A percentile compares a stretch with the other conserved stretches of the same genome.
phyloP scores from a whole-genome alignment of 2,113 vertebrate genomes.

The Paedocypris sp. region DNA sequence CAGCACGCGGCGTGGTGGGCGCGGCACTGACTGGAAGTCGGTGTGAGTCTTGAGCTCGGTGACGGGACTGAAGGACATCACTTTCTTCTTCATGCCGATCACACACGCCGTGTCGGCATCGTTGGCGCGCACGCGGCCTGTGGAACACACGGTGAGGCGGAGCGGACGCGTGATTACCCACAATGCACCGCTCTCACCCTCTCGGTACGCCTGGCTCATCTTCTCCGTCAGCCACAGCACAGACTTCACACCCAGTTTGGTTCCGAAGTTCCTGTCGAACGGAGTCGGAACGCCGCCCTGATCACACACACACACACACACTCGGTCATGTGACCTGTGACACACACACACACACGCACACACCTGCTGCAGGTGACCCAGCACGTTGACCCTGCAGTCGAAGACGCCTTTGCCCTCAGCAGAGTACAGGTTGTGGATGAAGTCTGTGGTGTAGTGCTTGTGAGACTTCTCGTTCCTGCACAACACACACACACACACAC shows the following conservation, averaged over 20 bases:
- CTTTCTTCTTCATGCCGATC: constrained; percentile 79
- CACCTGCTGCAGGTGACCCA: constrained; percentile 89
- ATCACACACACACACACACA: neutral
- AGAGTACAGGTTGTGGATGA: constrained; percentile 86
- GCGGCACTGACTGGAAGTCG: constrained; percentile 80
- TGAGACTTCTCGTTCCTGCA: constrained; percentile 86
- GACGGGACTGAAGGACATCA: constrained; percentile 78
- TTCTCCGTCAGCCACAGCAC: constrained; percentile 79
- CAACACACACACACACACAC: no score
- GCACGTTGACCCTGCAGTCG: constrained; percentile 83
- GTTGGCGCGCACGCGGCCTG: constrained; percentile 82
- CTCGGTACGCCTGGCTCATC: constrained; percentile 65
- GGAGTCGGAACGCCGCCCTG: constrained; percentile 88
- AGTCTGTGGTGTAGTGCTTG: constrained; percentile 82
- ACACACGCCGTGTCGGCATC: constrained; percentile 73
- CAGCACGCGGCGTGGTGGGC: neutral
- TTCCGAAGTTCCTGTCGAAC: constrained; percentile 89
- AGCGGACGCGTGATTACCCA: no score
- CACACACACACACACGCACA: neutral
- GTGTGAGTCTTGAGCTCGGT: constrained; percentile 79
- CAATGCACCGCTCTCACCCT: constrained; percentile 61
- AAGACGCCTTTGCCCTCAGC: constrained; percentile 84
- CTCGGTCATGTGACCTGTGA: no score
- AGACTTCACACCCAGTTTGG: constrained; percentile 85
- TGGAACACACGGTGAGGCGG: no score